These are phyloP conservation scores for Ophonus ardosiacus DNA, from an alignment of 2,888 invertebrate genomes.

Conservation along the genomic window DNA sequence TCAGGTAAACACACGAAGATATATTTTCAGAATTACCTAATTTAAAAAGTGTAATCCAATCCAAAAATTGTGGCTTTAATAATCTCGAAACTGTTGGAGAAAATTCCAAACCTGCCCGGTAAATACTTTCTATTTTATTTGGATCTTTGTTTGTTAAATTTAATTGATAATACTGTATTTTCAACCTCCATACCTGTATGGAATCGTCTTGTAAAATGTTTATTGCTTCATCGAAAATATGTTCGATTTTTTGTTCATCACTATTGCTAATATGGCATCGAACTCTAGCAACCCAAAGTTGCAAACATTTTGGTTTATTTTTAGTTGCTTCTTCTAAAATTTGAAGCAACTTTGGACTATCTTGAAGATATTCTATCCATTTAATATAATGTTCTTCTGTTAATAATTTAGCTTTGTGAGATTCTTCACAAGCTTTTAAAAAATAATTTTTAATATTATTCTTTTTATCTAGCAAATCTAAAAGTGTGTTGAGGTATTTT, in stretches of 20 bases:
- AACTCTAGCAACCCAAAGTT: constrained; percentile 51
- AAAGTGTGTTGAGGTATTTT: constrained; percentile 56
- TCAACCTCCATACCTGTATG: constrained; percentile 51
- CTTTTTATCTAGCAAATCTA: constrained; percentile 41
- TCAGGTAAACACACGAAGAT: background rate
- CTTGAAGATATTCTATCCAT: constrained; percentile 52
- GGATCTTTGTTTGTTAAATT: constrained; percentile 39
- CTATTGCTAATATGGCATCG: constrained; percentile 29
- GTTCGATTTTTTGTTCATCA: constrained; percentile 47
- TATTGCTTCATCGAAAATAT: constrained; percentile 51
- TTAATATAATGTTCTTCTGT: constrained; percentile 51
- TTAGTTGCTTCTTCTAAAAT: constrained; percentile 53
- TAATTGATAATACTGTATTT: constrained; percentile 58
- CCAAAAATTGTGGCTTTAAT: constrained; percentile 54
- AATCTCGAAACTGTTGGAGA: constrained; percentile 30
- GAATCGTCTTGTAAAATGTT: constrained; percentile 49
- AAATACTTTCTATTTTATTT: constrained; percentile 46
- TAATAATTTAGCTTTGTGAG: constrained; percentile 45
- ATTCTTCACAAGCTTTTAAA: constrained; percentile 41
- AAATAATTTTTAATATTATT: constrained; percentile 34
- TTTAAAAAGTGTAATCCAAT: constrained; percentile 57
- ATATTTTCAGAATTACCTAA: constrained; percentile 13
- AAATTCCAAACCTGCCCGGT: constrained; percentile 34
- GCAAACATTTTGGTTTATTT: constrained; percentile 51
- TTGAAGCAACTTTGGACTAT: constrained; percentile 29